Evolutionary conservation across 2,113 vertebrate species (phyloP).

Genomic region (Tonatia bakeri): DNA sequence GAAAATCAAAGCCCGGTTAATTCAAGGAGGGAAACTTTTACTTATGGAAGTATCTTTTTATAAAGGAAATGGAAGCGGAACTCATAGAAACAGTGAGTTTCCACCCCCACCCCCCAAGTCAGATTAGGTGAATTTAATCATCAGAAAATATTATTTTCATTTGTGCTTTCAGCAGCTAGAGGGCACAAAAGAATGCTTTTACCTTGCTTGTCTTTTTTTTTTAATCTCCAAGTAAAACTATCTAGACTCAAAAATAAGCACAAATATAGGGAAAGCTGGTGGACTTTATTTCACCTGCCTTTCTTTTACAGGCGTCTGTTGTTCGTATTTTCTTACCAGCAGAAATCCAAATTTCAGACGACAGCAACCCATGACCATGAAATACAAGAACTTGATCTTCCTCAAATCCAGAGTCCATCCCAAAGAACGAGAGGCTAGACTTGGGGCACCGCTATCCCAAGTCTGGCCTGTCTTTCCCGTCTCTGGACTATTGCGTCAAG

Average conservation of each 20-base stretch:
- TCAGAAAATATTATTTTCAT: conserved; percentile 78
- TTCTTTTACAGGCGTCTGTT: conserved; percentile 30
- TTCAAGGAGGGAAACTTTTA: conserved; percentile 13
- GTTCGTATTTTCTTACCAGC: not conserved
- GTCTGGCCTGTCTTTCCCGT: conserved; percentile 55
- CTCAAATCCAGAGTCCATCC: conserved; percentile 54
- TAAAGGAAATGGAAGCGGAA: conserved; percentile 68
- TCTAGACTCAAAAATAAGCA: conserved; percentile 63
- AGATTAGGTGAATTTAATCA: conserved; percentile 78
- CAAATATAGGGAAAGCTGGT: conserved; percentile 37
- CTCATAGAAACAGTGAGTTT: conserved; percentile 58
- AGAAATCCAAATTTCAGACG: conserved; percentile 35
- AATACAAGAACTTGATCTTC: conserved; percentile 52
- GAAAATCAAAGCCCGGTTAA: not conserved
- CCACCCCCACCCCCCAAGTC: not conserved
- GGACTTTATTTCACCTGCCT: conserved; percentile 52
- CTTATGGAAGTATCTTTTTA: not conserved
- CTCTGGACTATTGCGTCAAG: conserved; percentile 75
- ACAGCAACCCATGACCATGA: not conserved
- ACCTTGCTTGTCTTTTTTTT: conserved; percentile 63
- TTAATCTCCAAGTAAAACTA: conserved; percentile 61
- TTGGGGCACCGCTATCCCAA: not conserved
- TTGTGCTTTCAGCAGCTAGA: conserved; percentile 84
- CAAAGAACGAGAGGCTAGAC: conserved; percentile 51
- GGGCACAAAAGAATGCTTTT: conserved; percentile 88